These are phyloP conservation scores for Zelleria hepariella DNA, from an alignment of 2,888 invertebrate species.

Conservation along the genomic window DNA sequence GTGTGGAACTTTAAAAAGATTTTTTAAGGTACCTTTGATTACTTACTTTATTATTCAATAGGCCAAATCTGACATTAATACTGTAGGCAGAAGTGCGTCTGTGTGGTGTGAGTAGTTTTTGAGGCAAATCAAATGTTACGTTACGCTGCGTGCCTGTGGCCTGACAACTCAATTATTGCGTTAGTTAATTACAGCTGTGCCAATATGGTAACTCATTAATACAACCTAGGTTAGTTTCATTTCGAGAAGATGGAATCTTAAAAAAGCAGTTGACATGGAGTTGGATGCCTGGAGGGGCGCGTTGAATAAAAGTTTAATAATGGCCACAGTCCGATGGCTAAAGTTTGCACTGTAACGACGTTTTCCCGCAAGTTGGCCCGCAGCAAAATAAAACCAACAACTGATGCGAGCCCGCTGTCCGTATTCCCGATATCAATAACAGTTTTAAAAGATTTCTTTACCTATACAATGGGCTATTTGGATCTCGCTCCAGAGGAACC, in stretches of 20 bases:
- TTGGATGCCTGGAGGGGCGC: background rate
- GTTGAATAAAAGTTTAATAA: constrained; percentile 55
- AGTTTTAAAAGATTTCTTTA: background rate
- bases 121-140: no score
- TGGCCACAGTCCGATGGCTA: constrained; percentile 44
- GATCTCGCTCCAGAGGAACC: background rate
- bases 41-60: no score
- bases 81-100: no score
- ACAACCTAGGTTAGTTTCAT: background rate
- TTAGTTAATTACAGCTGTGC: background rate
- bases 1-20: no score
- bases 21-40: no score
- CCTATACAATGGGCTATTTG: background rate
- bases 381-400: constrained; percentile 39
- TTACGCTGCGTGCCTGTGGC: no score
- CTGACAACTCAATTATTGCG: no score
- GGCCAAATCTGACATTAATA: no score
- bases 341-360: constrained; percentile 40
- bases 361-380: constrained; percentile 34
- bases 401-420: constrained; percentile 6
- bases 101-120: no score
- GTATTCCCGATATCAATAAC: constrained; percentile 6
- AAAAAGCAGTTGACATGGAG: background rate
- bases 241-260: background rate
- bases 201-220: background rate